A percentile compares a stretch with the other conserved stretches of the same genome.
Conservation (phyloP, 2,888 invertebrate genomes). For the Seira musarum region DNA sequence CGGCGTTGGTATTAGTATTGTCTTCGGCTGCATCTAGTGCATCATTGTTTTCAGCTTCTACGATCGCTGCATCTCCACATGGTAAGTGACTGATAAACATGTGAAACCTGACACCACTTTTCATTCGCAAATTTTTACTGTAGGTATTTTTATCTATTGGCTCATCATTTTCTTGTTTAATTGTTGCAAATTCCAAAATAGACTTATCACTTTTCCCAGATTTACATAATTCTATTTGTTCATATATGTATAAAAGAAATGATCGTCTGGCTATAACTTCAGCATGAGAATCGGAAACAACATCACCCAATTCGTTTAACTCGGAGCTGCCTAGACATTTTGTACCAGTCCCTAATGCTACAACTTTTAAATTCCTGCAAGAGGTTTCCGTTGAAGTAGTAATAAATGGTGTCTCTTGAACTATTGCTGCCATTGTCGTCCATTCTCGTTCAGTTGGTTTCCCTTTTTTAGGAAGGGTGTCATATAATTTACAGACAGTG, state of each 20-base stretch:
- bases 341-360: constrained; percentile 91
- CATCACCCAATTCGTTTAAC: constrained; percentile 79
- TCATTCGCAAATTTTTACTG: constrained; percentile 74
- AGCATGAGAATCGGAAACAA: constrained; percentile 93
- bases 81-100: constrained; percentile 91
- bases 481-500: constrained; percentile 6
- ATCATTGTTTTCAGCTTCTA: constrained; percentile 72
- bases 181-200: constrained; percentile 40
- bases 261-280: constrained; percentile 89
- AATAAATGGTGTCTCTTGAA: constrained; percentile 71
- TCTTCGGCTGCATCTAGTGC: constrained; percentile 11
- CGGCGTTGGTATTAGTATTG: neutral
- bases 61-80: constrained; percentile 95
- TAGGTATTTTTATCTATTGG: too few species aligned
- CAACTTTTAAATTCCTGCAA: constrained; percentile 74
- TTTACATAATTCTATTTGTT: constrained; percentile 75
- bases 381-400: constrained; percentile 67
- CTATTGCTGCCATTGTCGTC: constrained; percentile 86
- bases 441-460: constrained; percentile 85
- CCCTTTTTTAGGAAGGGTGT: constrained; percentile 81
- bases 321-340: constrained; percentile 86
- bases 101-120: constrained; percentile 80
- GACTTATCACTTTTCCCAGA: constrained; percentile 27
- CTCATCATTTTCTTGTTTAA: neutral
- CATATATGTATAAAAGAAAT: constrained; percentile 84